These are phyloP conservation scores for Lucilia cuprina DNA, from an alignment of 1,140 invertebrate species.

Conservation along the genomic window DNA sequence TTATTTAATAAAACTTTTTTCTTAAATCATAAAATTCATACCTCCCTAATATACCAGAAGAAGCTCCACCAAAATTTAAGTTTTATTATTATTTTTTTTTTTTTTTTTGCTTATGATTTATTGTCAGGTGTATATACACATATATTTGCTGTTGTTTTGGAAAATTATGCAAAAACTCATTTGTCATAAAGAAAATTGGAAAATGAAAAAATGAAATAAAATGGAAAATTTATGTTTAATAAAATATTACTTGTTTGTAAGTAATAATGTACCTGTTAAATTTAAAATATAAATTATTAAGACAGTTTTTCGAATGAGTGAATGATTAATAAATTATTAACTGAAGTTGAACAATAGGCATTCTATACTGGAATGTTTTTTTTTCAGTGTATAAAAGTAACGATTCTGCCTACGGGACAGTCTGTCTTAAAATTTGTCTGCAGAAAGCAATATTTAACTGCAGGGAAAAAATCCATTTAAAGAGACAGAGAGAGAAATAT, in stretches of 20 bases:
- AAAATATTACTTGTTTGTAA: not conserved
- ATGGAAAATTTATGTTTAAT: slow-evolving; percentile 3
- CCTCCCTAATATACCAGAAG: not conserved
- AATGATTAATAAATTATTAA: not conserved
- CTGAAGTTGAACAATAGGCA: no score
- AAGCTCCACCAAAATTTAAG: not conserved
- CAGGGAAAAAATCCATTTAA: no score
- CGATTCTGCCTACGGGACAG: no score
- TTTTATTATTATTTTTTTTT: not conserved
- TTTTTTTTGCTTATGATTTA: not conserved
- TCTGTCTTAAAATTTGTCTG: no score
- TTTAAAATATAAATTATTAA: not conserved
- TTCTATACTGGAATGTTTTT: no score
- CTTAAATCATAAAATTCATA: no score
- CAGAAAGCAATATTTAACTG: no score
- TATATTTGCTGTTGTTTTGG: not conserved
- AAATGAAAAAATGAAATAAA: not conserved
- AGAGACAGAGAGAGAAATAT: no score
- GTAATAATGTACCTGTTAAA: not conserved
- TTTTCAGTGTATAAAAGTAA: no score
- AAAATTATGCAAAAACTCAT: slow-evolving; percentile 16
- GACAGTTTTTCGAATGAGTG: not conserved
- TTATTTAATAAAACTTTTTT: no score
- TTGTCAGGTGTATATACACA: slow-evolving; percentile 19
- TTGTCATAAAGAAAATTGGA: slow-evolving; percentile 18